Evolutionary conservation across 37 sponge, comb jelly and placozoan species (phyloP).

Genomic region (Cladorhizidae sp.): DNA sequence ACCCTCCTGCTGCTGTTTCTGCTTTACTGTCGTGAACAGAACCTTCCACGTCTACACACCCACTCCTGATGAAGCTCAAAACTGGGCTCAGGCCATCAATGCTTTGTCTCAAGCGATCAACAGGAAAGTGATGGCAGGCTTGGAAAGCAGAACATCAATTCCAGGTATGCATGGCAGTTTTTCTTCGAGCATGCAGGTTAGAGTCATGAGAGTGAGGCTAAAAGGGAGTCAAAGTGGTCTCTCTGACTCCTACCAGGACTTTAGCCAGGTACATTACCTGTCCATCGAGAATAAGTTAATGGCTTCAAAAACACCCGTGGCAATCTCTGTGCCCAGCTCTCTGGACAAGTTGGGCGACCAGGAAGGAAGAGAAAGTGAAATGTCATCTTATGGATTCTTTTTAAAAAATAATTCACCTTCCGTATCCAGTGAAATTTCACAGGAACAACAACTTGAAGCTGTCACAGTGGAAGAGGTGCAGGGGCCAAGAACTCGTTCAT

Average conservation of each 20-base stretch:
- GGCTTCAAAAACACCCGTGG: not conserved
- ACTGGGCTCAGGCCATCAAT: constrained; percentile 41
- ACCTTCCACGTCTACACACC: constrained; percentile 64
- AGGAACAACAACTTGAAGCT: too few relatives aligned
- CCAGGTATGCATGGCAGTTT: constrained; percentile 3
- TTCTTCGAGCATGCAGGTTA: constrained; percentile 1
- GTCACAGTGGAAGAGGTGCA: not conserved
- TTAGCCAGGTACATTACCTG: not conserved
- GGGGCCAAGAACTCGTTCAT: not conserved
- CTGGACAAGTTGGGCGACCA: not conserved
- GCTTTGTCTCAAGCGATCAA: constrained; percentile 36
- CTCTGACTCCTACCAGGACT: not conserved
- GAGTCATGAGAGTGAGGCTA: not conserved
- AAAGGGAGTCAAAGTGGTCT: not conserved
- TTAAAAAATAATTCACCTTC: too few relatives aligned
- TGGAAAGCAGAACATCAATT: not conserved
- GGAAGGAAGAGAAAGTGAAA: too few relatives aligned
- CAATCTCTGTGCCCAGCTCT: constrained; percentile 1
- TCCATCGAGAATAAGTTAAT: not conserved
- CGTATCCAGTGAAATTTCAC: not conserved
- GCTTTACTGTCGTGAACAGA: constrained; percentile 58
- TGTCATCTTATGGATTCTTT: too few relatives aligned
- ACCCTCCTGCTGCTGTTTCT: constrained; percentile 52
- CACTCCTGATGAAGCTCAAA: constrained; percentile 42
- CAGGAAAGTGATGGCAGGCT: constrained; percentile 25